These are phyloP conservation scores for Vanacampus margaritifer DNA, from an alignment of 2,113 vertebrate genomes.

Conservation along the genomic window DNA sequence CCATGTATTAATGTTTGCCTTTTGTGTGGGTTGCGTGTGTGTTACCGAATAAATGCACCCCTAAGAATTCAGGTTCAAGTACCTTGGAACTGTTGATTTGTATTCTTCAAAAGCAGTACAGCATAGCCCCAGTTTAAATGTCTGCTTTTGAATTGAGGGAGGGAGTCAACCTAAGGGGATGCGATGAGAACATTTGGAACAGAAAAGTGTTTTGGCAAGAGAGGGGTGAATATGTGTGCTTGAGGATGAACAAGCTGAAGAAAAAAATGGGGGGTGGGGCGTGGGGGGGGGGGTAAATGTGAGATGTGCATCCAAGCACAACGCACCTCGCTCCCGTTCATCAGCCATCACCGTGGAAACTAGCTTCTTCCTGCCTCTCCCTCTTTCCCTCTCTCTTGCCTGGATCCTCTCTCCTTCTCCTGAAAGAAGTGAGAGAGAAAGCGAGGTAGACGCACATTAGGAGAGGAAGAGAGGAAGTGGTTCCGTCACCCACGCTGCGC, in stretches of 20 bases:
- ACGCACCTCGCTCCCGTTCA: slow-evolving; percentile 66
- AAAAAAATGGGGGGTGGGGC: background rate
- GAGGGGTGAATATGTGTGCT: background rate
- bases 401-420: slow-evolving; percentile 28
- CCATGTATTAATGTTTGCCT: too few relatives aligned
- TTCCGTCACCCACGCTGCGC: slow-evolving; percentile 59
- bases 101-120: background rate
- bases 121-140: background rate
- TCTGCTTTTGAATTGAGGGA: slow-evolving; percentile 34
- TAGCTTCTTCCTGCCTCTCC: slow-evolving; percentile 31
- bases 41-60: too few relatives aligned
- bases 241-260: slow-evolving; percentile 7
- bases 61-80: background rate
- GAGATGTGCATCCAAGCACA: slow-evolving; percentile 63
- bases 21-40: too few relatives aligned
- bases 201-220: slow-evolving; percentile 28
- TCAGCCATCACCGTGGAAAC: slow-evolving; percentile 69
- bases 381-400: slow-evolving; percentile 17
- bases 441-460: slow-evolving; percentile 32
- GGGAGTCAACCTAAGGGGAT: background rate
- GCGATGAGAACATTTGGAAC: slow-evolving; percentile 28
- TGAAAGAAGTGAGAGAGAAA: slow-evolving; percentile 55
- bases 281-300: too few relatives aligned
- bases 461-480: slow-evolving; percentile 27
- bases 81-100: background rate